Base-by-base conservation (phyloP, 2,888 invertebrate genomes). In the Yponomeuta cagnagella region DNA sequence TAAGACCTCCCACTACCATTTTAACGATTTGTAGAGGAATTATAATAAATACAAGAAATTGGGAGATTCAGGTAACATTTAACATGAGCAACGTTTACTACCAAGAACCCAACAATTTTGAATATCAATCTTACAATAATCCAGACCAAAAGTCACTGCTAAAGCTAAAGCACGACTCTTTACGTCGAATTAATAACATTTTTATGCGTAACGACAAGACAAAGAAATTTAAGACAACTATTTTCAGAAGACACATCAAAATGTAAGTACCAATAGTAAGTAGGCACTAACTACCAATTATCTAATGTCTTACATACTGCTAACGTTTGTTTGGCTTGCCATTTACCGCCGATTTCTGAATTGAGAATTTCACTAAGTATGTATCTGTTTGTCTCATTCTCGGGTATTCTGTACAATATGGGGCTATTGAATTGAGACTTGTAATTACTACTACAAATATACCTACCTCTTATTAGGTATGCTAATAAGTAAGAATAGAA, bases 51-150 rank as follows among this genome's bases (percentile, higher is more conserved):
- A 58, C 15, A 58, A 58, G 52, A 58, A 58, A 15, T 58, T 58
- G 2, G 15, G 5, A 58, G 52, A 15, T 58, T 58, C 65, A 43
- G 67, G 70, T 70, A 71, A 71, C 65, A 71, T 37, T 76, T 87
- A 89, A 80, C 84, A 90, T 90, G 90, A 87, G 82, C 88, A 81
- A 79, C 84, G 84, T 77, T 75, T 81, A 81, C 75, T 70, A 70
- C 73, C 79, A 81, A 80, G 74, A 80, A 79, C 75, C 80, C 72
- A 82, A 79, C 75, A 83, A 80, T 79, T 73, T 78, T 74, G 75
- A 37, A 30, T 63, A 63, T 77, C 48, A 76, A 82, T 79, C 68
- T 77, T 78, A 77, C 77, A 80, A 79, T 77, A 80, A 48, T 66
- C 65, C 48, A 43, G 43, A 5, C 10, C 65, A 15, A 43, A 31